These are phyloP conservation scores for Pedetes capensis DNA, from an alignment of 2,113 vertebrate genomes.

Conservation along the genomic window DNA sequence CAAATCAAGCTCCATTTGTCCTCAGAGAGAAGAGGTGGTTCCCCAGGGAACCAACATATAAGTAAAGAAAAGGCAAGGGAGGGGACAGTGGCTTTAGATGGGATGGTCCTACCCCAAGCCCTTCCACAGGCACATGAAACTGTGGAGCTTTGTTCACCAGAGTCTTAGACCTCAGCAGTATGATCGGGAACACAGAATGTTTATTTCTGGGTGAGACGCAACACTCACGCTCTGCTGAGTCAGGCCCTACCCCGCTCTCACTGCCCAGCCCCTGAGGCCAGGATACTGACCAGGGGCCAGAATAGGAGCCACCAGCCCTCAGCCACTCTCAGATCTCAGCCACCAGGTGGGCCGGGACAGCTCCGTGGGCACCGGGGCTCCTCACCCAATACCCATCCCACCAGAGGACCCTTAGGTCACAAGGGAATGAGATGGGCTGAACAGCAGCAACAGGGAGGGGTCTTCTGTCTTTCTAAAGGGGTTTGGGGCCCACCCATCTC, in stretches of 20 bases:
- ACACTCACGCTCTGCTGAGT: not conserved
- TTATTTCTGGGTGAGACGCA: not conserved
- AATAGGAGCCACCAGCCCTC: too few species aligned
- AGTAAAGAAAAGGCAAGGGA: not conserved
- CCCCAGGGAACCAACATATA: not conserved
- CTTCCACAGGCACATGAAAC: not conserved
- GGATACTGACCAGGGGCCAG: not conserved
- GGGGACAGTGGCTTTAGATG: not conserved
- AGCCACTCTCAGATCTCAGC: not conserved
- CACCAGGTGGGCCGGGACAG: constrained; percentile 80
- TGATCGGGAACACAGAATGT: not conserved
- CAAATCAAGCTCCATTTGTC: not conserved
- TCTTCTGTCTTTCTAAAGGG: too few species aligned
- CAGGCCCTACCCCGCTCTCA: not conserved
- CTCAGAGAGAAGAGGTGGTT: not conserved
- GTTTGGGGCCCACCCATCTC: constrained; percentile 84
- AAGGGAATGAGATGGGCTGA: constrained; percentile 83
- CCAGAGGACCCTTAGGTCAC: constrained; percentile 80
- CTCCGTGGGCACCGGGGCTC: constrained; percentile 86
- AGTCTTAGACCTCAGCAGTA: not conserved
- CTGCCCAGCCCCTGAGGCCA: not conserved
- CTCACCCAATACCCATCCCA: constrained; percentile 77
- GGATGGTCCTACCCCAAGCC: too few species aligned
- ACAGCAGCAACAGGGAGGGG: constrained; percentile 81
- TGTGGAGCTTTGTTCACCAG: not conserved